A percentile compares a stretch with the other conserved stretches of the same genome.
phyloP scores from a whole-genome alignment of 2,888 invertebrate species.

The Troilus luridus region DNA sequence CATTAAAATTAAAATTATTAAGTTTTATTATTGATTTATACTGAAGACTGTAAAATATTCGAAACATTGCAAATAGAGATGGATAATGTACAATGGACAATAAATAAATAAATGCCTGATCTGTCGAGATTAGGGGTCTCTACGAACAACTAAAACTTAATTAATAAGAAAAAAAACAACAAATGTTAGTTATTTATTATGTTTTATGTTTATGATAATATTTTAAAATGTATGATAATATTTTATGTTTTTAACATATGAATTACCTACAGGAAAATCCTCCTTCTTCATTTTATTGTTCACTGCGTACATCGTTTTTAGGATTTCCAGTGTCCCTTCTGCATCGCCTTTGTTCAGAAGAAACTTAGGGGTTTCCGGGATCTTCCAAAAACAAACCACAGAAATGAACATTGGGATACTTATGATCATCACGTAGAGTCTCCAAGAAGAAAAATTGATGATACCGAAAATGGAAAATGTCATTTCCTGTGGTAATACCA shows the following conservation, averaged over 20 bases:
- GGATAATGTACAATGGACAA: no score
- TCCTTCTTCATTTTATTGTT: slow-evolving; percentile 20
- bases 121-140: no score
- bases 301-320: slow-evolving; percentile 10
- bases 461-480: not conserved
- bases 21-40: no score
- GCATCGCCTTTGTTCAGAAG: slow-evolving; percentile 24
- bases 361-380: slow-evolving; percentile 51
- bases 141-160: no score
- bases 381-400: not conserved
- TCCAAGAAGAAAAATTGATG: slow-evolving; percentile 43
- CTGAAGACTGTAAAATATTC: no score
- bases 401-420: slow-evolving; percentile 20
- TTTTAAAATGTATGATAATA: not conserved
- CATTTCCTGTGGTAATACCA: slow-evolving; percentile 24
- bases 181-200: no score
- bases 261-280: slow-evolving; percentile 49
- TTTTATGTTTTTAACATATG: not conserved
- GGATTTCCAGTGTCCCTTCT: slow-evolving; percentile 36
- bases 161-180: no score
- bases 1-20: no score
- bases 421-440: slow-evolving; percentile 21
- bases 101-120: no score
- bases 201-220: no score
- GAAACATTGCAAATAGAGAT: no score